phyloP scores from a whole-genome alignment of 2,113 vertebrate genomes.

The Pseudorectes ferrugineus region DNA sequence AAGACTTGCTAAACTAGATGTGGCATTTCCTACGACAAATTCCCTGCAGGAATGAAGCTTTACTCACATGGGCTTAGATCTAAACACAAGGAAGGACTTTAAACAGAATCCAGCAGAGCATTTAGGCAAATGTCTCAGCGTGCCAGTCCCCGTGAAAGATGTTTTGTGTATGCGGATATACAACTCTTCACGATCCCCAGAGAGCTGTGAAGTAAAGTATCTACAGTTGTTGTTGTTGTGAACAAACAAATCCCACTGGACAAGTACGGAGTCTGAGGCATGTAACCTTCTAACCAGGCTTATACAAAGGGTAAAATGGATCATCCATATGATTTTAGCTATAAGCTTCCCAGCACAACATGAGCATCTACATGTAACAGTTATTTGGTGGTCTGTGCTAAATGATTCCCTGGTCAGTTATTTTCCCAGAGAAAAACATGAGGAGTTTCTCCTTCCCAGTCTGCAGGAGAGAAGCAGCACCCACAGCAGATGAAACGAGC shows the following conservation, averaged over 20 bases:
- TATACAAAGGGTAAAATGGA: neutral
- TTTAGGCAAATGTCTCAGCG: neutral
- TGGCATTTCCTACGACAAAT: neutral
- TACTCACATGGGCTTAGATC: neutral
- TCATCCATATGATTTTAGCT: neutral
- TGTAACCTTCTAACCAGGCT: neutral
- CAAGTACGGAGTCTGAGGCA: neutral
- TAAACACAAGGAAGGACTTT: neutral
- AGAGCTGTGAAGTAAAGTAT: neutral
- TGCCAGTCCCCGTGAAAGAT: neutral
- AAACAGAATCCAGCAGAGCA: neutral
- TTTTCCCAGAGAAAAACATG: neutral
- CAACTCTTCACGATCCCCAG: neutral
- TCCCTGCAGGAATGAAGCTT: neutral
- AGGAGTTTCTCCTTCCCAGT: neutral
- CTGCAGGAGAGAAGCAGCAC: neutral
- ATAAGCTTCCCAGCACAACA: neutral
- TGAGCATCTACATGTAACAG: neutral
- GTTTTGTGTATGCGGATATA: neutral
- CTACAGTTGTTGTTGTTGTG: neutral
- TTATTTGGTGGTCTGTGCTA: neutral
- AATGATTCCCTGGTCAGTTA: neutral
- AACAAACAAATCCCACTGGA: neutral
- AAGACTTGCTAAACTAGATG: neutral
- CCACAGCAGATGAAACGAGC: fast-evolving